These are phyloP conservation scores for Pristis pectinata DNA, from an alignment of 2,797 vertebrate genomes.

Conservation along the genomic window DNA sequence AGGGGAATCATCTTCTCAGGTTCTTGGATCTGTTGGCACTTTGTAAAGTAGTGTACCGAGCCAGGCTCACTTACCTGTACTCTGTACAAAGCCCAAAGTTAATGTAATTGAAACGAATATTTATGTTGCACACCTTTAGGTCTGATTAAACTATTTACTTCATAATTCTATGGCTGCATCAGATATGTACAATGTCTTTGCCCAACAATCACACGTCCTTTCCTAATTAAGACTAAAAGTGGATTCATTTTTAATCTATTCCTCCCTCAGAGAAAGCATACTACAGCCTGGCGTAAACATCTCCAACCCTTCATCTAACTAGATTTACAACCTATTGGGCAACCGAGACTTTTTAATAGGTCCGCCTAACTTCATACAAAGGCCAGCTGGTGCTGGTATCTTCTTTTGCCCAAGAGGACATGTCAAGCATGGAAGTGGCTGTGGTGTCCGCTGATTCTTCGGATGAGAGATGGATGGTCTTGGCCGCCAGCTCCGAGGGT, in stretches of 20 bases:
- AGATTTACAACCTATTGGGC: not conserved
- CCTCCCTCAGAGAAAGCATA: not conserved
- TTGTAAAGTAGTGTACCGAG: not conserved
- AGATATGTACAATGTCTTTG: not conserved
- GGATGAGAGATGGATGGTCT: not conserved
- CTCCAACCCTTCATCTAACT: not conserved
- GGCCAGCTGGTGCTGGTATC: constrained; percentile 70
- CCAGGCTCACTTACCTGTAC: not conserved
- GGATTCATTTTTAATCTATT: not conserved
- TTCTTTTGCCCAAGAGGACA: constrained; percentile 72
- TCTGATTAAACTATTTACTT: not conserved
- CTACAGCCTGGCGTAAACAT: not conserved
- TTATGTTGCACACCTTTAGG: not conserved
- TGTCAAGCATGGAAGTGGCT: constrained; percentile 49
- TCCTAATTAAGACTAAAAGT: constrained; percentile 6
- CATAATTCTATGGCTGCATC: not conserved
- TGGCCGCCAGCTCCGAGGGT: not conserved
- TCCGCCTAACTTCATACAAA: constrained; percentile 71
- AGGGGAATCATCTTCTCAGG: too few species aligned
- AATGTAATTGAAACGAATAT: not conserved
- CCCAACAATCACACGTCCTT: not conserved
- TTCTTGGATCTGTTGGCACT: not conserved
- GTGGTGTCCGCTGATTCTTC: constrained; percentile 47
- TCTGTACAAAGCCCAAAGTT: not conserved
- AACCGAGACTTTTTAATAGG: constrained; percentile 57